Conservation (phyloP, 2,888 invertebrate species). For the Nemurella pictetii region DNA sequence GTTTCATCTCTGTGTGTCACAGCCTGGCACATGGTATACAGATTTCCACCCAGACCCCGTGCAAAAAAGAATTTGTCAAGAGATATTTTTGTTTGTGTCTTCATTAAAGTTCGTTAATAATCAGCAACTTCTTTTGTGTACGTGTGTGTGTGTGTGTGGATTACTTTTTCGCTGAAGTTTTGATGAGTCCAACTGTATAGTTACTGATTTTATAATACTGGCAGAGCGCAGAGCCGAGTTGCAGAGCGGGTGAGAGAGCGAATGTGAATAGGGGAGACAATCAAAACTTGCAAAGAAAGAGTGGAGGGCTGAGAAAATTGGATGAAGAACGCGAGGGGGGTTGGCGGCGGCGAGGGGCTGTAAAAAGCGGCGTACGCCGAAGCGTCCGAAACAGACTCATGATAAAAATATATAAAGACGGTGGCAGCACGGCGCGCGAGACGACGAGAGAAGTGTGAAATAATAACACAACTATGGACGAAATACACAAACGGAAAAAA, state of each 20-base stretch:
- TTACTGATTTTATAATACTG: conserved; percentile 26
- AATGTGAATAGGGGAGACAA: conserved; percentile 4
- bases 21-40: not conserved
- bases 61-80: not conserved
- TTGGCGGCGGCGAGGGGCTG: not conserved
- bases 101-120: not conserved
- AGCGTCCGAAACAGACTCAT: not conserved
- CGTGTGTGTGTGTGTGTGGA: not conserved
- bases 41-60: not conserved
- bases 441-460: conserved; percentile 25
- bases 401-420: conserved; percentile 30
- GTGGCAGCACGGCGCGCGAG: too few relatives aligned
- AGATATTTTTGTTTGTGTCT: not conserved
- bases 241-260: too few relatives aligned
- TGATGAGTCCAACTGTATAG: conserved; percentile 19
- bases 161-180: not conserved
- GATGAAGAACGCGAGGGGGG: conserved; percentile 1
- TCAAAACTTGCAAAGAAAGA: conserved; percentile 12
- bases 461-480: conserved; percentile 32
- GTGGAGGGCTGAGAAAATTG: conserved; percentile 16
- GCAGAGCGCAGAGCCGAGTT: too few relatives aligned
- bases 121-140: not conserved
- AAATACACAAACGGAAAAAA: conserved; percentile 14
- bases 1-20: not conserved
- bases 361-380: not conserved